Percentiles rank a stretch among this genome's conserved stretches.
These are phyloP conservation scores for Tineola bisselliella DNA, from an alignment of 2,888 invertebrate species.

Conservation along the genomic window DNA sequence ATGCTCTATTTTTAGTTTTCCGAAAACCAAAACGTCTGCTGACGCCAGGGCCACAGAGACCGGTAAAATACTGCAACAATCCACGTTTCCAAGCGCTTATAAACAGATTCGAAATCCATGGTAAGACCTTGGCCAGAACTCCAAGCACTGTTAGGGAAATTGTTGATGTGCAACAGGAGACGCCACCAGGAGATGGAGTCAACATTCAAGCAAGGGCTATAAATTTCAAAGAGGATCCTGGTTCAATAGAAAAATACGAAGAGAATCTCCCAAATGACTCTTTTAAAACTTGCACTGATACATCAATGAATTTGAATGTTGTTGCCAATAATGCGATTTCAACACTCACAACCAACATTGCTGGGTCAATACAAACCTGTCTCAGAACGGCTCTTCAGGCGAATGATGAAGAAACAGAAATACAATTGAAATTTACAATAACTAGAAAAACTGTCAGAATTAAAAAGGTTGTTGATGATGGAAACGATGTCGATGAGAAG, in stretches of 20 bases:
- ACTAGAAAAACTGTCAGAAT: conserved; percentile 52
- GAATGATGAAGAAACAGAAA: conserved; percentile 52
- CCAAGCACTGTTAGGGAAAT: conserved; percentile 34
- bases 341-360: conserved; percentile 43
- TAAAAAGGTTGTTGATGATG: conserved; percentile 34
- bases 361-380: conserved; percentile 49
- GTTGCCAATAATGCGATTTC: conserved; percentile 39
- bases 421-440: conserved; percentile 59
- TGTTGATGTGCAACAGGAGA: conserved; percentile 27
- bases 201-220: conserved; percentile 52
- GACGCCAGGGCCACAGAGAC: conserved; percentile 55
- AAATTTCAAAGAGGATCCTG: conserved; percentile 54
- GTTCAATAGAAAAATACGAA: conserved; percentile 16
- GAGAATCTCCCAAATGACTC: conserved; percentile 36
- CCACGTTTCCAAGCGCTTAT: conserved; percentile 58
- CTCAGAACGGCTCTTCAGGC: conserved; percentile 42
- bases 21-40: conserved; percentile 58
- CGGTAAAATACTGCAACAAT: conserved; percentile 34
- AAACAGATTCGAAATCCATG: conserved; percentile 51
- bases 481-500: conserved; percentile 26
- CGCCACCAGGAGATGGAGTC: conserved; percentile 41
- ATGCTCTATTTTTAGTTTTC: conserved; percentile 34
- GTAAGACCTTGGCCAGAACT: conserved; percentile 39
- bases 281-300: conserved; percentile 45
- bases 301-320: conserved; percentile 22